phyloP scores from a whole-genome alignment of 1,140 invertebrate species.

The Drosophila bifasciata region DNA sequence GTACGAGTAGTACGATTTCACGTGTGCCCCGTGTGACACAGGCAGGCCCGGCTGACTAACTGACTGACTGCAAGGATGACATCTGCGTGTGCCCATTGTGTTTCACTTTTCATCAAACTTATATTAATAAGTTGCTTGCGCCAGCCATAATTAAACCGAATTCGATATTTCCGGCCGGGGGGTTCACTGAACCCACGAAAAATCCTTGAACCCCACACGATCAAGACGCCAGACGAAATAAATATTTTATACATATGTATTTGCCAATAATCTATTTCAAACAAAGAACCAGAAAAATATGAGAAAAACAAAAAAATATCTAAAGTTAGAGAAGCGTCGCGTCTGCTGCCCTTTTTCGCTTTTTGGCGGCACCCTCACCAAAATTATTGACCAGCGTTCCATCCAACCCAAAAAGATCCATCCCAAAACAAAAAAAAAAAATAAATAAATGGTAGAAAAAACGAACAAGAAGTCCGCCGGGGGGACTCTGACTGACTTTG shows the following conservation, averaged over 20 bases:
- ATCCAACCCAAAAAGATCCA: constrained; percentile 45
- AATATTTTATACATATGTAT: constrained; percentile 69
- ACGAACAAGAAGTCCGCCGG: constrained; percentile 42
- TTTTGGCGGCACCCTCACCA: constrained; percentile 83
- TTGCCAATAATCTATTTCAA: constrained; percentile 81
- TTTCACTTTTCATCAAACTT: constrained; percentile 81
- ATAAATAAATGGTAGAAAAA: not conserved
- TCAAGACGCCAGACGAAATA: constrained; percentile 63
- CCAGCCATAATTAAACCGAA: constrained; percentile 75
- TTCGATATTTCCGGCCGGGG: constrained; percentile 76
- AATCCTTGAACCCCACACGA: constrained; percentile 72
- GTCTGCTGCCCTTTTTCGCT: constrained; percentile 71
- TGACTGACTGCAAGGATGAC: constrained; percentile 26
- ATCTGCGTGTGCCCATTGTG: constrained; percentile 67
- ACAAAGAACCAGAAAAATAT: constrained; percentile 55
- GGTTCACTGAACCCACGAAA: constrained; percentile 71
- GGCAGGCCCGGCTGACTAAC: no score
- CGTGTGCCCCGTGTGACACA: no score
- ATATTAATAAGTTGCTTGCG: constrained; percentile 74
- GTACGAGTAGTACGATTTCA: no score
- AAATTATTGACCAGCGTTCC: constrained; percentile 80
- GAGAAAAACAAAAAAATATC: constrained; percentile 31
- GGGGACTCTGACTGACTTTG: constrained; percentile 59
- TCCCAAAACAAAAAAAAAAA: constrained; percentile 26
- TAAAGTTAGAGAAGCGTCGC: constrained; percentile 44